Conservation (phyloP, 30 jellyfish, hydroid and myxozoan genomes). For the Rhopilema esculentum region DNA sequence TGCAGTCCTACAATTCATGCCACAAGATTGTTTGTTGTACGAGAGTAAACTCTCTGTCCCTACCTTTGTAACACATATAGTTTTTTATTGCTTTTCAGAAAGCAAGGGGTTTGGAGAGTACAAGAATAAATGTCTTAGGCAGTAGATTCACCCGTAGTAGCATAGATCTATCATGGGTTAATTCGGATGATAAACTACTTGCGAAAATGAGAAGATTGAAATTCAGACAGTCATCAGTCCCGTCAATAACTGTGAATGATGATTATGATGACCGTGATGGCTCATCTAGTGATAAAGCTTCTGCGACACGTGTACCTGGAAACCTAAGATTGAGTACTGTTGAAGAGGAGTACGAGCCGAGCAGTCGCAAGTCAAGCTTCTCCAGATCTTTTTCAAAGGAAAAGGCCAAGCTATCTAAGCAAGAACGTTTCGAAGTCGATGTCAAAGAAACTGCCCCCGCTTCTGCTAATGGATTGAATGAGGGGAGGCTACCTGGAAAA, state of each 20-base stretch:
- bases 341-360: constrained; percentile 68
- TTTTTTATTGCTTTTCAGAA: too few relatives aligned
- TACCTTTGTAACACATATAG: too few relatives aligned
- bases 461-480: background rate
- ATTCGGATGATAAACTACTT: constrained; percentile 13
- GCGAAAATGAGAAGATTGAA: constrained; percentile 48
- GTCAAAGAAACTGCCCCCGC: background rate
- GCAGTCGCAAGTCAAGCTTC: constrained; percentile 58
- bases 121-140: constrained; percentile 17
- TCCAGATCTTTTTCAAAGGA: constrained; percentile 41
- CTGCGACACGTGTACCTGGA: constrained; percentile 29
- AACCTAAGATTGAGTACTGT: constrained; percentile 67
- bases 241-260: constrained; percentile 49
- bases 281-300: constrained; percentile 22
- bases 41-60: too few relatives aligned
- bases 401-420: constrained; percentile 35
- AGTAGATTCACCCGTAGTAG: constrained; percentile 76
- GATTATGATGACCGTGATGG: constrained; percentile 34
- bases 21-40: too few relatives aligned
- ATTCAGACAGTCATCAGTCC: constrained; percentile 31
- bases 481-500: background rate
- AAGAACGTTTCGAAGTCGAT: constrained; percentile 33
- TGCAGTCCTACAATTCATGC: too few relatives aligned
- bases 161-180: constrained; percentile 65
- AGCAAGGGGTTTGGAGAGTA: constrained; percentile 10